Conservation (phyloP, 2,888 invertebrate species). For the Bruchidius siliquastri region DNA sequence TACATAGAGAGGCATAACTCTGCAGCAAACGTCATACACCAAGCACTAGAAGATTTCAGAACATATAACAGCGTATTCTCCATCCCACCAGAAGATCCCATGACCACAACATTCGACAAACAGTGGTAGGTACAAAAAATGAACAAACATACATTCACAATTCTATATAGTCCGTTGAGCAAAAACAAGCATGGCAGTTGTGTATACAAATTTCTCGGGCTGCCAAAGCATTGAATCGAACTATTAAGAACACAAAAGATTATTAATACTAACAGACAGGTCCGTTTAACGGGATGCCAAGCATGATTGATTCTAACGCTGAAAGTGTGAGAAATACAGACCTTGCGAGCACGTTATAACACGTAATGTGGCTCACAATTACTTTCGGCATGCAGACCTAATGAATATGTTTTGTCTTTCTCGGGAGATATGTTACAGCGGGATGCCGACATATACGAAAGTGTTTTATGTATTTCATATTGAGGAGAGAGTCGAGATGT, state of each 20-base stretch:
- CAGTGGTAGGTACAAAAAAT: too few species aligned
- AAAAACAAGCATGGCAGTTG: background rate
- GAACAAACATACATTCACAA: too few species aligned
- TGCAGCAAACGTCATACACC: too few species aligned
- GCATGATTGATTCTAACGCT: background rate
- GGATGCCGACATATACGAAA: background rate
- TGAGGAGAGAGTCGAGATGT: too few species aligned
- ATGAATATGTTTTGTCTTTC: background rate
- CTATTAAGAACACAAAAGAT: background rate
- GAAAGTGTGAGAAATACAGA: background rate
- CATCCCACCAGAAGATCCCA: too few species aligned
- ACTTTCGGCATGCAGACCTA: background rate
- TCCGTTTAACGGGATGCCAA: background rate
- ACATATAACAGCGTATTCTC: too few species aligned
- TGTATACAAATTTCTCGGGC: background rate
- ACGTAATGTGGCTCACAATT: background rate
- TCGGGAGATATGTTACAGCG: background rate
- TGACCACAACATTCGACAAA: too few species aligned
- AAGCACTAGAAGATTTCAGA: too few species aligned
- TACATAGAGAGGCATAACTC: too few species aligned
- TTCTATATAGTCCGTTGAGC: background rate
- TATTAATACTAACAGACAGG: background rate
- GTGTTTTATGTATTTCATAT: too few species aligned
- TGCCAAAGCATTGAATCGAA: background rate
- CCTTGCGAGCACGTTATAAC: background rate